Evolutionary conservation across 2,113 vertebrate species (phyloP).

Genomic region (Sus scrofa): T2T-Sscrofa CM000812.6:127147001-127147500

Average conservation of each 20-base stretch:
- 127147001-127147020: constrained; percentile 30
- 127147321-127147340: too few species aligned
- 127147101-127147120: neutral
- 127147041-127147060: neutral
- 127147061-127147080: neutral
- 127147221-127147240: neutral
- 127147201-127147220: neutral
- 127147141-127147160: neutral
- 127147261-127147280: neutral
- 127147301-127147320: neutral
- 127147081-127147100: neutral
- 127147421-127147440: too few species aligned
- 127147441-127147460: too few species aligned
- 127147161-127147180: neutral
- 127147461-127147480: too few species aligned
- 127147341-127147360: too few species aligned
- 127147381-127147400: too few species aligned
- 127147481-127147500: neutral
- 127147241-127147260: neutral
- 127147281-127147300: neutral
- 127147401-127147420: too few species aligned
- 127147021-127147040: neutral
- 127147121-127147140: neutral
- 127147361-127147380: too few species aligned
- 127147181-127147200: neutral